Percentiles rank a stretch among this genome's conserved stretches.
Conservation (phyloP, 2,113 vertebrate genomes). For the Hylia prasina region DNA sequence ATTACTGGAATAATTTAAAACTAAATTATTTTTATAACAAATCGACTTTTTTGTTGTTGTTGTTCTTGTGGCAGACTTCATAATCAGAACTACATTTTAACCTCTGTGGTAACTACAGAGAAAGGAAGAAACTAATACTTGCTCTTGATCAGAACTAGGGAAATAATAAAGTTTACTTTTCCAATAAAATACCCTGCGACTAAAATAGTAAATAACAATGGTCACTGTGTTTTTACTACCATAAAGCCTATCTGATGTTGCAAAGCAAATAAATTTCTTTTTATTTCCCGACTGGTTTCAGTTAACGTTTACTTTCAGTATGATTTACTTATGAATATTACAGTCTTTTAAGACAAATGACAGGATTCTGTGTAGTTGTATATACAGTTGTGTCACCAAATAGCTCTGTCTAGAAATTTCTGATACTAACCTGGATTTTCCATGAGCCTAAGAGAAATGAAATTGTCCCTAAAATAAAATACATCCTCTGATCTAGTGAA, state of each 20-base stretch:
- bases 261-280: background rate
- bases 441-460: background rate
- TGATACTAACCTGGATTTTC: background rate
- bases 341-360: background rate
- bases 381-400: background rate
- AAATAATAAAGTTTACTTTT: background rate
- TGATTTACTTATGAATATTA: background rate
- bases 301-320: background rate
- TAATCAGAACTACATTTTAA: background rate
- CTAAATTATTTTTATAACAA: conserved; percentile 29
- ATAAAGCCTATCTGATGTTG: background rate
- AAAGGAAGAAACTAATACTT: background rate
- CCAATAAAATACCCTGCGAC: background rate
- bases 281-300: background rate
- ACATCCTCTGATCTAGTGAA: background rate
- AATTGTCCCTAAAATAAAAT: background rate
- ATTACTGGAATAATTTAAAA: background rate
- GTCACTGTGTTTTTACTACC: background rate
- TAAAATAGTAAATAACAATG: background rate
- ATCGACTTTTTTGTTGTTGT: background rate
- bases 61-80: background rate
- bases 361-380: background rate
- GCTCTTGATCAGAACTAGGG: background rate
- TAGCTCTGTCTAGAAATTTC: background rate
- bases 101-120: background rate